A percentile compares a stretch with the other conserved stretches of the same genome.
Evolutionary conservation across 1,140 invertebrate genomes (phyloP).

Genomic region (Drosophila jambulina): DNA sequence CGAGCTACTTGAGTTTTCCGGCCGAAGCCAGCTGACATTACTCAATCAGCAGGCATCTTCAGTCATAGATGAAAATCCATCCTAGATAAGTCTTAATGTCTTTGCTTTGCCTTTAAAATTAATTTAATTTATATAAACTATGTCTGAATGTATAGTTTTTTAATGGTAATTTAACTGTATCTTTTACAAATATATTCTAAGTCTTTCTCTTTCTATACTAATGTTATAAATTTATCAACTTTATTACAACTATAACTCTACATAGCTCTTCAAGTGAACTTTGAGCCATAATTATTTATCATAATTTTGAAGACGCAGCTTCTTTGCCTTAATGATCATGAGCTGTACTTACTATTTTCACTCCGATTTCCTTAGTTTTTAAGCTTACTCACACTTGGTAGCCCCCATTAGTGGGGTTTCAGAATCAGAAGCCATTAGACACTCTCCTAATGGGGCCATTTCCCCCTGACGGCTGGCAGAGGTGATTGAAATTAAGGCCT

Average conservation of each 20-base stretch:
- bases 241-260: neutral
- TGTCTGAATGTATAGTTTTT: no score
- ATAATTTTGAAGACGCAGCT: neutral
- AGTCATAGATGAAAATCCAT: neutral
- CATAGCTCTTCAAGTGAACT: neutral
- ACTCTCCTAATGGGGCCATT: constrained; percentile 13
- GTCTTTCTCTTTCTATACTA: no score
- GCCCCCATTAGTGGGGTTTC: constrained; percentile 2
- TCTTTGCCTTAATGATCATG: constrained; percentile 5
- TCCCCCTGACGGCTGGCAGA: neutral
- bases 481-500: constrained; percentile 25
- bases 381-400: neutral
- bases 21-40: neutral
- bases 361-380: neutral
- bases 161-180: no score
- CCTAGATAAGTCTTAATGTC: no score
- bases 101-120: no score
- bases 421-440: constrained; percentile 29
- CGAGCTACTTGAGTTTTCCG: constrained; percentile 14
- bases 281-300: neutral
- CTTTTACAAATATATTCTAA: no score
- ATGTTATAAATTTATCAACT: no score
- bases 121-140: no score
- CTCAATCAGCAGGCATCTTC: neutral
- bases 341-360: neutral